Conservation (phyloP, 1,140 invertebrate species). For the Drosophila virilis region DNA sequence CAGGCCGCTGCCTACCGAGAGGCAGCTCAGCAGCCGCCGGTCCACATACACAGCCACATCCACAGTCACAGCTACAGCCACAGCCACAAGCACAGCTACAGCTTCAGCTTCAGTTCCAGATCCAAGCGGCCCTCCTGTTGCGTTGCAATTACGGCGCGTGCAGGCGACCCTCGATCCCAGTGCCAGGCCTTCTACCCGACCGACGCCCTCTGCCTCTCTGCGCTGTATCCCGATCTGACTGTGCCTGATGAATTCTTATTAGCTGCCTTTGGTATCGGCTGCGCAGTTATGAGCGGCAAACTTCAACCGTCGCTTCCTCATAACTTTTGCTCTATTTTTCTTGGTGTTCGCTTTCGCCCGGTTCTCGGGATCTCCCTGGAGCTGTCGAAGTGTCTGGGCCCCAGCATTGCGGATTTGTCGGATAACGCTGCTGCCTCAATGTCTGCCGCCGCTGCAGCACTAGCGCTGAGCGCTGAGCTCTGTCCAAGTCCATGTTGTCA, state of each 20-base stretch:
- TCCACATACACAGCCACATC: conserved; percentile 8
- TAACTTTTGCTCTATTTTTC: conserved; percentile 79
- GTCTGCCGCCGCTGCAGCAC: conserved; percentile 50
- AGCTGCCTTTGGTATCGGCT: conserved; percentile 59
- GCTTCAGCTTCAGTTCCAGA: conserved; percentile 19
- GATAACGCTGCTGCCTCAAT: conserved; percentile 57
- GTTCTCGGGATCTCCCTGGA: conserved; percentile 62
- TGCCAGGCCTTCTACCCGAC: conserved; percentile 1
- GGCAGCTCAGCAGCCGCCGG: conserved; percentile 41
- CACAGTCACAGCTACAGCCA: not conserved
- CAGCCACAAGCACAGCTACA: not conserved
- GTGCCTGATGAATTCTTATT: conserved; percentile 76
- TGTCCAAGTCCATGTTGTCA: conserved; percentile 34
- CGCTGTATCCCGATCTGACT: not conserved
- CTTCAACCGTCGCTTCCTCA: conserved; percentile 79
- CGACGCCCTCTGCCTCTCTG: not conserved
- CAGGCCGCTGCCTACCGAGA: conserved; percentile 42
- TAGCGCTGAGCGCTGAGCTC: conserved; percentile 1
- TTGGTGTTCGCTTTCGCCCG: conserved; percentile 34
- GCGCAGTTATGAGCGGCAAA: conserved; percentile 62
- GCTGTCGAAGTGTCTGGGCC: conserved; percentile 53
- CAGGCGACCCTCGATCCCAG: conserved; percentile 61
- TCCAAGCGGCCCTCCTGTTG: conserved; percentile 67
- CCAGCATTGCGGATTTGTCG: conserved; percentile 38
- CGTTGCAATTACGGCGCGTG: conserved; percentile 79